A percentile compares a stretch with the other conserved stretches of the same genome.
These are phyloP conservation scores for Propithecus coquereli DNA, from an alignment of 2,113 vertebrate species.

Conservation along the genomic window DNA sequence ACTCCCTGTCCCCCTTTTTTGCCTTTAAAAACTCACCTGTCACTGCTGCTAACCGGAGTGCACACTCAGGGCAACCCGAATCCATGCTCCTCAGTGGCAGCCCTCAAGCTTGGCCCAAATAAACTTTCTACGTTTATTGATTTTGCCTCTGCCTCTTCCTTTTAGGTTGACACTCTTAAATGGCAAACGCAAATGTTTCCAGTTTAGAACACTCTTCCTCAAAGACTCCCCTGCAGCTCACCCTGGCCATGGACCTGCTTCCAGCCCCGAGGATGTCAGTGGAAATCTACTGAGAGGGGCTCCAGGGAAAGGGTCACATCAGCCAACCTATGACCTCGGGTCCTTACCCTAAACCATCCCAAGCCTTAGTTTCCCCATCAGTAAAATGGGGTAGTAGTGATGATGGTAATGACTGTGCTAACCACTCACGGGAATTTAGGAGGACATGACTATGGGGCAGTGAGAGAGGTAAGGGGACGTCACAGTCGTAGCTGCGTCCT, in stretches of 20 bases:
- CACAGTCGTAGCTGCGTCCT: no score
- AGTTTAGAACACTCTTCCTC: neutral
- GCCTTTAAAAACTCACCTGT: no score
- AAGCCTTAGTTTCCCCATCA: neutral
- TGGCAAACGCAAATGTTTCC: neutral
- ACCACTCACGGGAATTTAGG: rapidly evolving
- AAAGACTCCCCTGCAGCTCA: neutral
- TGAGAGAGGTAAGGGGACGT: no score
- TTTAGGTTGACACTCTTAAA: neutral
- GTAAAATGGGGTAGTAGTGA: neutral
- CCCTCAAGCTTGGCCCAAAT: no score
- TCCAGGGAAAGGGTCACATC: neutral
- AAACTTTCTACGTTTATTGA: no score
- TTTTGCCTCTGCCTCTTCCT: no score
- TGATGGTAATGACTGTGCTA: rapidly evolving
- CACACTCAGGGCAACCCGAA: no score
- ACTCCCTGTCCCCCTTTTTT: no score
- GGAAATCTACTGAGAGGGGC: neutral
- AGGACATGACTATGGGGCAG: rapidly evolving
- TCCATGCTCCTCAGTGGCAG: no score
- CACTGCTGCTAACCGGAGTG: no score
- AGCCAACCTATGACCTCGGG: neutral
- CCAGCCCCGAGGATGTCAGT: neutral
- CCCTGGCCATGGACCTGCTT: neutral
- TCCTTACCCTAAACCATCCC: no score